phyloP scores from a whole-genome alignment of 2,888 invertebrate species.

The Cetonia aurata region DNA sequence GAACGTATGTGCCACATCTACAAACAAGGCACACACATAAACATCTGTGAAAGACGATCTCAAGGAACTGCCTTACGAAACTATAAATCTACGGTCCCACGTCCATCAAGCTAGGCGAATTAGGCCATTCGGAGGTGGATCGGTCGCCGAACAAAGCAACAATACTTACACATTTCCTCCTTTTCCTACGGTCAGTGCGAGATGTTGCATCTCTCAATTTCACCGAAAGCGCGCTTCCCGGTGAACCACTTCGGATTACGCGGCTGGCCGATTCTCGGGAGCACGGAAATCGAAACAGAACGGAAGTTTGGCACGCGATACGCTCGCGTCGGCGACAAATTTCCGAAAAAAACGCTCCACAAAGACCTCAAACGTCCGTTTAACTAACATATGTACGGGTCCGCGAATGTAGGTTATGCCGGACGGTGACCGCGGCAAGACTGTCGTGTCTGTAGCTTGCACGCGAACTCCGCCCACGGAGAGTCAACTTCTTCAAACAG shows the following conservation, averaged over 20 bases:
- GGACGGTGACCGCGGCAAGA: conserved; percentile 56
- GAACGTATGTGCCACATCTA: not conserved
- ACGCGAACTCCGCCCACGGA: conserved; percentile 55
- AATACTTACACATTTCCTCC: conserved; percentile 44
- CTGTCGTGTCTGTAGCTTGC: conserved; percentile 55
- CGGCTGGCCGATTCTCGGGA: conserved; percentile 3
- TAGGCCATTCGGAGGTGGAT: conserved; percentile 56
- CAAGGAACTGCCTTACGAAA: conserved; percentile 1
- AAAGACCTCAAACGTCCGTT: conserved; percentile 50
- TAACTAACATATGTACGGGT: conserved; percentile 53
- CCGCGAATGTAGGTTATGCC: conserved; percentile 54
- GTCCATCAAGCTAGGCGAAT: conserved; percentile 55
- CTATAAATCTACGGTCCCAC: conserved; percentile 49
- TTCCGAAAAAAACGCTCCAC: conserved; percentile 26
- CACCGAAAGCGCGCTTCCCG: conserved; percentile 30
- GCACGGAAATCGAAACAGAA: conserved; percentile 28
- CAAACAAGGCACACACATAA: not conserved
- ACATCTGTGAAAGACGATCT: conserved; percentile 5
- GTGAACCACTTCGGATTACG: conserved; percentile 31
- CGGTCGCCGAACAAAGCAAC: conserved; percentile 42
- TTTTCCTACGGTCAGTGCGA: conserved; percentile 33
- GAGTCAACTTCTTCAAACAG: conserved; percentile 46
- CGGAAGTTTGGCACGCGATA: conserved; percentile 35
- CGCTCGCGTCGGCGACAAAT: conserved; percentile 22
- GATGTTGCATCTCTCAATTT: conserved; percentile 35